Percentiles rank a stretch among this genome's conserved stretches.
phyloP scores from a whole-genome alignment of 1,140 invertebrate species.

The Trichonephila clavipes region DNA sequence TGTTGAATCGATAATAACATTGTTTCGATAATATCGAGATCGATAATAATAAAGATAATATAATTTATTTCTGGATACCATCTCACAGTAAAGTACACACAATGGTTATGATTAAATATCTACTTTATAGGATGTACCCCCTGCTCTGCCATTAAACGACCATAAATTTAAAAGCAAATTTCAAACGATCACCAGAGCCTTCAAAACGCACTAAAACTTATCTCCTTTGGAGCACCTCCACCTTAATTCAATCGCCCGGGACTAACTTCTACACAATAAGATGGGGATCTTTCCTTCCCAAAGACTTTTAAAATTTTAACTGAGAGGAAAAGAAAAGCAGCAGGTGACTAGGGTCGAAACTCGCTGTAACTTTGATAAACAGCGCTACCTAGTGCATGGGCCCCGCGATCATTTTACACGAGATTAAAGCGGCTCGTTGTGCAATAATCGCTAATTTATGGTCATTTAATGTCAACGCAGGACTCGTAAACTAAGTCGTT shows the following conservation, averaged over 20 bases:
- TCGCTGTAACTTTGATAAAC: constrained; percentile 73
- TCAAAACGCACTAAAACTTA: constrained; percentile 44
- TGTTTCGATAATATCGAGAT: no score
- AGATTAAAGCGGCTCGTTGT: constrained; percentile 76
- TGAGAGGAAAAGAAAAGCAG: neutral
- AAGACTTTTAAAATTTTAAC: constrained; percentile 57
- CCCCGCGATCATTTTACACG: constrained; percentile 73
- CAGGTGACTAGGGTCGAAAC: constrained; percentile 37
- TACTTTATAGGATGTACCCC: neutral
- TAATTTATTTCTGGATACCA: no score
- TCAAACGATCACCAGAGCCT: neutral
- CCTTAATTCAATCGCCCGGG: constrained; percentile 26
- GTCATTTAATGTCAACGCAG: constrained; percentile 76
- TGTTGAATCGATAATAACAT: no score
- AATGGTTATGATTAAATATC: neutral
- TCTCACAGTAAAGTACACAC: neutral
- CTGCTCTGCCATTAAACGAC: neutral
- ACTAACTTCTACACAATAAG: constrained; percentile 26
- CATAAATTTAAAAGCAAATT: constrained; percentile 2
- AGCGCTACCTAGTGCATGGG: constrained; percentile 39
- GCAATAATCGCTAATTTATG: constrained; percentile 77
- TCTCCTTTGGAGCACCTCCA: neutral
- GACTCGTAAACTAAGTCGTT: constrained; percentile 76
- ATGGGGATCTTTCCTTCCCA: neutral
- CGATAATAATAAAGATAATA: neutral